Conservation (phyloP, 2,113 vertebrate genomes). For the Zosterops pallidus region DNA sequence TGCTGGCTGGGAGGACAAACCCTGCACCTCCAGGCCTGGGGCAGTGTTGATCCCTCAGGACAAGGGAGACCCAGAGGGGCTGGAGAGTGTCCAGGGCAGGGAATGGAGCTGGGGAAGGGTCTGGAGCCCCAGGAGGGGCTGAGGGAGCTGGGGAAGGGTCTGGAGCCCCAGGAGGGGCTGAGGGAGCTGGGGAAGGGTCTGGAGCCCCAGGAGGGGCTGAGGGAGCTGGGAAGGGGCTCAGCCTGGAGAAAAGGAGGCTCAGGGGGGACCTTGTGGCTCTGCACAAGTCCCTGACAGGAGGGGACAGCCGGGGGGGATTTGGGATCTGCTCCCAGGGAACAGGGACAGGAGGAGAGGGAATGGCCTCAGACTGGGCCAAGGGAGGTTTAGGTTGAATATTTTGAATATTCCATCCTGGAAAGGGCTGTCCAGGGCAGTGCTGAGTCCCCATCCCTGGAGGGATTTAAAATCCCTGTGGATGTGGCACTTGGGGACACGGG, state of each 20-base stretch:
- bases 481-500: not conserved
- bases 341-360: not conserved
- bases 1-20: not conserved
- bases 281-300: not conserved
- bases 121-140: no score
- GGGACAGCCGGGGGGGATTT: not conserved
- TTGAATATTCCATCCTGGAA: rapidly evolving
- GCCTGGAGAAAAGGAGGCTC: not conserved
- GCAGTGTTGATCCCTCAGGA: not conserved
- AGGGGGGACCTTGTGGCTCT: not conserved
- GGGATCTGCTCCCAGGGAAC: not conserved
- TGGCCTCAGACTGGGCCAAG: not conserved
- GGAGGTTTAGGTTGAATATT: no score
- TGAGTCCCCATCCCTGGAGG: not conserved
- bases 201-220: not conserved
- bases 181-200: not conserved
- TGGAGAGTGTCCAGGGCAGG: not conserved
- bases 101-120: not conserved
- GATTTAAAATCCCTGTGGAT: rapidly evolving
- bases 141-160: not conserved
- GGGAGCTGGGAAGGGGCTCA: not conserved
- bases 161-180: not conserved
- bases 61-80: not conserved
- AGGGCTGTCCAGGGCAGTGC: rapidly evolving
- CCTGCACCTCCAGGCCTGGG: not conserved